phyloP scores from a whole-genome alignment of 2,888 invertebrate species.

The Serrognathus titanus region DNA sequence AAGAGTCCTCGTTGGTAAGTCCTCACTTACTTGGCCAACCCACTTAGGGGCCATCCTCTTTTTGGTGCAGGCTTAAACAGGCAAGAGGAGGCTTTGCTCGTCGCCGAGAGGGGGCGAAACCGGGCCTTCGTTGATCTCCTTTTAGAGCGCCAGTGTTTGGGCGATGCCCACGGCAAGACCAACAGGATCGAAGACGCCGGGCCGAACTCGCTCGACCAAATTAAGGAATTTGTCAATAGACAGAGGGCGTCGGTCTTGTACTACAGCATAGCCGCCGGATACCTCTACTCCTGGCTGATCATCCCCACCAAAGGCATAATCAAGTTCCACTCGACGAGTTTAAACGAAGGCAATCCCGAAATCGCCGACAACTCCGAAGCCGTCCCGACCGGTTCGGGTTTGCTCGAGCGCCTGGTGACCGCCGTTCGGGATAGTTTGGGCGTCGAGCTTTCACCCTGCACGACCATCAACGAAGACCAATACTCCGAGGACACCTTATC shows the following conservation, averaged over 20 bases:
- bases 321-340: conserved; percentile 69
- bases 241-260: conserved; percentile 81
- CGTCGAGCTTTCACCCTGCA: conserved; percentile 42
- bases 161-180: conserved; percentile 27
- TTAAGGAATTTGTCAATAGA: conserved; percentile 77
- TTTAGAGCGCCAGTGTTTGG: conserved; percentile 53
- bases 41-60: background rate
- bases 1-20: conserved; percentile 71
- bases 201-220: conserved; percentile 62
- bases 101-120: conserved; percentile 84
- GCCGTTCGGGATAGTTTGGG: conserved; percentile 71
- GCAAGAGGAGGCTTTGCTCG: conserved; percentile 86
- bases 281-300: conserved; percentile 80
- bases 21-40: background rate
- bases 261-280: conserved; percentile 82
- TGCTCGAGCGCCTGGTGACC: conserved; percentile 67
- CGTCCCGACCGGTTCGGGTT: conserved; percentile 46
- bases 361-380: conserved; percentile 53
- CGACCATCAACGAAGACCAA: conserved; percentile 46
- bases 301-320: conserved; percentile 76
- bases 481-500: conserved; percentile 43
- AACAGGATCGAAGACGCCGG: conserved; percentile 44
- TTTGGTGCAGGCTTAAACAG: conserved; percentile 61
- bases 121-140: conserved; percentile 68
- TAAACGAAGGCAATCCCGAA: conserved; percentile 52